Base-by-base conservation (phyloP, 2,113 vertebrate genomes). In the Myiagra hebetior region DNA sequence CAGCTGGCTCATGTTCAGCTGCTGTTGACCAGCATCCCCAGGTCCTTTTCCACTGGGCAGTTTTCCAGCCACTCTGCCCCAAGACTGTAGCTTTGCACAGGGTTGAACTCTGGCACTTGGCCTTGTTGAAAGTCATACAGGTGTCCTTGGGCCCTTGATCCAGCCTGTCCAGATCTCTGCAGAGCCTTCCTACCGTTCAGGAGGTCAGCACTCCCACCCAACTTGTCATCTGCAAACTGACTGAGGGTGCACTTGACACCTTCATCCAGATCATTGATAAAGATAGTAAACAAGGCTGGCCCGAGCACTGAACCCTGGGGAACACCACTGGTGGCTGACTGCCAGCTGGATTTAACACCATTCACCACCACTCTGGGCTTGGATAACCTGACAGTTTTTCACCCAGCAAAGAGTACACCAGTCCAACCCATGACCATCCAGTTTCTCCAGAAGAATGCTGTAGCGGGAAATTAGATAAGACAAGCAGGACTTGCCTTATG, bases 81-180 rank as follows among this genome's bases (percentile, higher is more conserved):
- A 56, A 55, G 42, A 13, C 42, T 42, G 17, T 41, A 64, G 35
- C 1, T 1, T 35, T 41, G n/a, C 49, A 41, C 31, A 20, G 6
- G 24, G 9, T 18, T 30, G 21, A 62, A 41, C 41, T 55, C 56
- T 6, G 30, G n/a, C 24, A n/a, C 30, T 6, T 55, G 30, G 14
- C 16, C n/a, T 63, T 41, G n/a, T 4, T 47, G 13, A 47, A 30
- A 33, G 8, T 33, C 39, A 37, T 33, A 33, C 18, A 56, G 7
- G 31, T 50, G 7, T n/a, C 35, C 21, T 49, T 4, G 2, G 11
- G 28, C 9, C 41, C 24, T 63, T 0, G 0, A 49, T 42, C 42
- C 35, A 62, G 24, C 49, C 16, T 56, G 41, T 31, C 41, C 65
- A 55, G 30, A 41, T 24, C n/a, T 35, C 50, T 56, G 35, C 37